Conservation (phyloP, 1,140 invertebrate genomes). For the Drosophila azteca region DNA sequence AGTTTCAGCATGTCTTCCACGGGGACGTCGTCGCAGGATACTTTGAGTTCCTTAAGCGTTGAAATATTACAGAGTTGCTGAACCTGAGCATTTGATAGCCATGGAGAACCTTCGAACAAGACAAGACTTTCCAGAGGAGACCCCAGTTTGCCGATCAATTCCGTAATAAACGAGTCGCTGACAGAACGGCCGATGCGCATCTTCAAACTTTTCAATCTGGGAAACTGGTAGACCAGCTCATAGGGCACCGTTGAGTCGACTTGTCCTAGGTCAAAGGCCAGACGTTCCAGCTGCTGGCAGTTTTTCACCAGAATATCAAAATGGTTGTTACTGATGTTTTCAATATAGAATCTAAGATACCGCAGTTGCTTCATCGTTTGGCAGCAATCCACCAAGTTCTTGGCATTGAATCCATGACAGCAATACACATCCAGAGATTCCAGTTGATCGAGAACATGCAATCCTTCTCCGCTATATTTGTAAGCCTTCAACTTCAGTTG, state of each 20-base stretch:
- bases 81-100: constrained; percentile 10
- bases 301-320: constrained; percentile 22
- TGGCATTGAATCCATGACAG: constrained; percentile 7
- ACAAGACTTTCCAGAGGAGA: constrained; percentile 34
- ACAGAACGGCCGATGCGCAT: neutral
- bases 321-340: neutral
- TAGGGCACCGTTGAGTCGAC: neutral
- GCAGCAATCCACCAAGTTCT: constrained; percentile 5
- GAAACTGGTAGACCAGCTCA: constrained; percentile 20
- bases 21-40: neutral
- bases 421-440: constrained; percentile 12
- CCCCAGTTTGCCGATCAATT: constrained; percentile 2
- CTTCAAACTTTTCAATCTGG: constrained; percentile 32
- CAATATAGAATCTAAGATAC: constrained; percentile 14
- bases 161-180: neutral
- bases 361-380: constrained; percentile 9
- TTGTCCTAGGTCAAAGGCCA: neutral
- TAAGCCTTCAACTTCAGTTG: neutral
- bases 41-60: constrained; percentile 28
- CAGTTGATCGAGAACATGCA: neutral
- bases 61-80: constrained; percentile 15
- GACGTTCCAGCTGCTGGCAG: constrained; percentile 18
- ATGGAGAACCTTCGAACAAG: neutral
- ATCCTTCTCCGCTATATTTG: neutral
- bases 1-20: constrained; percentile 4